Base-by-base conservation (phyloP, 2,888 invertebrate genomes). In the Caenorhabditis sp. region DNA sequence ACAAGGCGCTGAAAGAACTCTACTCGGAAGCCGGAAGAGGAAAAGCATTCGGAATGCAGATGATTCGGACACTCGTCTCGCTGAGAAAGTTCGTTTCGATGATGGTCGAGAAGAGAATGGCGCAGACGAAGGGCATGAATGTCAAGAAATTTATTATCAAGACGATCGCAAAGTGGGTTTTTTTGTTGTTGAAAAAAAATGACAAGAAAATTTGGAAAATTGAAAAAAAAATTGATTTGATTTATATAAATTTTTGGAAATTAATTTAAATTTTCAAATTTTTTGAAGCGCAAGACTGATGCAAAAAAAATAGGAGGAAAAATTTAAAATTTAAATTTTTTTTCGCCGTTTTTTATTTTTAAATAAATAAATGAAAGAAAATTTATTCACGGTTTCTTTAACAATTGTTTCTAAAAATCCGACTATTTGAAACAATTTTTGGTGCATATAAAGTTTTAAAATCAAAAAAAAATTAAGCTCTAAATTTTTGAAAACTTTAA, bases 11-110 rank as follows among this genome's bases (percentile, higher is more conserved):
- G 5, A 32, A 32, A 32, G 6, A 40, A 40, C 22, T 74, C 1
- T 74, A 76, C 32, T 40, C 40, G 9, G 74, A 76, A 15, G 74
- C 74, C 1, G 74, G 58, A 24, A 51, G 22, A 22, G 74, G 60
- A 11, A 24, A 28, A 20, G 28, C 26, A n/a, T 76, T 61, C 32
- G 74, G 67, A 13, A n/a, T 40, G 40, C 53, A 60, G 15, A 67
- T 76, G 51, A 35, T 67, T 6, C 60, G 74, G 26, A 76, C 74
- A 0, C 51, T 76, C 1, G 5, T 6, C 9, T 18, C 74, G 0
- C 26, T 76, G n/a, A 47, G 53, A 0, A 67, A 53, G n/a, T 67
- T 76, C 20, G 67, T 76, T 1, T 13, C 40, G 24, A 26, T 76
- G 74, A 67, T 76, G 60, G 22, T 50, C 13, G 67, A 65, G n/a